Evolutionary conservation across 2,888 invertebrate genomes (phyloP).

Genomic region (Lagria hirta): DNA sequence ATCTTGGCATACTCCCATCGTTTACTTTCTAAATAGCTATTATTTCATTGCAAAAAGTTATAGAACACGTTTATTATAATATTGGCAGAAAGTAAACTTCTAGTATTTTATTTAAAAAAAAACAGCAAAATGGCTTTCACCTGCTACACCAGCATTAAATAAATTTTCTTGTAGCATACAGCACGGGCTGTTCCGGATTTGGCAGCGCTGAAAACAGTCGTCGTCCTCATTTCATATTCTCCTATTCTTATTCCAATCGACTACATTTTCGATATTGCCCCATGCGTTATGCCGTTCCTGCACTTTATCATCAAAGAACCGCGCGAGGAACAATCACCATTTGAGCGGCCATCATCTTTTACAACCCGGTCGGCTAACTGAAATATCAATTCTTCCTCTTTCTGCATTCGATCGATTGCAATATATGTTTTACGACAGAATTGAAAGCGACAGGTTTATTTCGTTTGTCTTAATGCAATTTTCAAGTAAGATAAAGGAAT

Average conservation of each 20-base stretch:
- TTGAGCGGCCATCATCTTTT: constrained; percentile 40
- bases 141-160: no score
- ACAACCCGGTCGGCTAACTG: constrained; percentile 23
- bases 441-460: constrained; percentile 6
- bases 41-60: no score
- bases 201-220: constrained; percentile 14
- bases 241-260: constrained; percentile 46
- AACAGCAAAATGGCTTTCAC: no score
- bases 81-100: no score
- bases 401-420: constrained; percentile 19
- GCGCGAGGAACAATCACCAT: constrained; percentile 44
- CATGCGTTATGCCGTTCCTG: constrained; percentile 44
- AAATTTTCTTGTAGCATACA: no score
- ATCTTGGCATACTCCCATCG: no score
- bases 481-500: no score
- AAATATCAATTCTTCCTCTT: constrained; percentile 27
- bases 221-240: constrained; percentile 42
- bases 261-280: constrained; percentile 46
- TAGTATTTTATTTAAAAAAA: no score
- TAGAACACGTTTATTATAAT: no score
- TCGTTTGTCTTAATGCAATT: no score
- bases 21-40: no score
- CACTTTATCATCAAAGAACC: constrained; percentile 46
- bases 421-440: constrained; percentile 19
- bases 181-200: no score